Percentiles rank a stretch among this genome's conserved stretches.
Conservation (phyloP, 2,888 invertebrate species). For the Fragum whitleyi region DNA sequence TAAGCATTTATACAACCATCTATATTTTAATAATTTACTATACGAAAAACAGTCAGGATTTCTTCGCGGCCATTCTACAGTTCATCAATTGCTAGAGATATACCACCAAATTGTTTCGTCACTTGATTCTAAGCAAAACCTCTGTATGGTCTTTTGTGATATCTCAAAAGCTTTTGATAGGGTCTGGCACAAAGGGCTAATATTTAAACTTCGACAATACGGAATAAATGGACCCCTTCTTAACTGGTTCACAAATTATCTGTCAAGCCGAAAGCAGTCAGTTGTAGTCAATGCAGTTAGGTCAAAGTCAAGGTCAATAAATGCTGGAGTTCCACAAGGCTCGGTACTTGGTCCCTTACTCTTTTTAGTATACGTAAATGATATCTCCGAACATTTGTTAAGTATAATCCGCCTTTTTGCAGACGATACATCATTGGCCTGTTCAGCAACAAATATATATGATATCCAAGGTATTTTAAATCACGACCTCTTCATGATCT, state of each 20-base stretch:
- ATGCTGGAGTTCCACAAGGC: slow-evolving; percentile 33
- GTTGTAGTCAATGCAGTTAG: not conserved
- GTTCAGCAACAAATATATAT: not conserved
- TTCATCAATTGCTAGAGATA: slow-evolving; percentile 28
- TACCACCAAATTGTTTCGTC: slow-evolving; percentile 23
- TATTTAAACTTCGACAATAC: slow-evolving; percentile 26
- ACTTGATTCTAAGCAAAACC: slow-evolving; percentile 17
- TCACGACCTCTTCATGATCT: slow-evolving; percentile 4
- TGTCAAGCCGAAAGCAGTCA: too few species aligned
- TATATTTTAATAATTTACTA: slow-evolving; percentile 7
- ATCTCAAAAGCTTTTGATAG: slow-evolving; percentile 37
- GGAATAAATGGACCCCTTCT: too few species aligned
- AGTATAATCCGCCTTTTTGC: slow-evolving; percentile 32
- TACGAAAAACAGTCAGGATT: slow-evolving; percentile 31
- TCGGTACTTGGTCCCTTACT: slow-evolving; percentile 34
- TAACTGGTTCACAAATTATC: too few species aligned
- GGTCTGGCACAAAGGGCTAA: slow-evolving; percentile 32
- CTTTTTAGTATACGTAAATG: slow-evolving; percentile 43
- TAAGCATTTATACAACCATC: slow-evolving; percentile 24
- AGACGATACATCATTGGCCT: slow-evolving; percentile 33
- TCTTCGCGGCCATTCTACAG: slow-evolving; percentile 18
- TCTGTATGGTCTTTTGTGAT: slow-evolving; percentile 28
- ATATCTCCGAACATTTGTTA: slow-evolving; percentile 23
- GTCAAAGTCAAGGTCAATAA: not conserved
- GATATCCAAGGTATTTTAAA: slow-evolving; percentile 33